A percentile compares a stretch with the other conserved stretches of the same genome.
Evolutionary conservation across 92 coral and sea anemone species (phyloP).

Genomic region (Epizoanthus stellaris): DNA sequence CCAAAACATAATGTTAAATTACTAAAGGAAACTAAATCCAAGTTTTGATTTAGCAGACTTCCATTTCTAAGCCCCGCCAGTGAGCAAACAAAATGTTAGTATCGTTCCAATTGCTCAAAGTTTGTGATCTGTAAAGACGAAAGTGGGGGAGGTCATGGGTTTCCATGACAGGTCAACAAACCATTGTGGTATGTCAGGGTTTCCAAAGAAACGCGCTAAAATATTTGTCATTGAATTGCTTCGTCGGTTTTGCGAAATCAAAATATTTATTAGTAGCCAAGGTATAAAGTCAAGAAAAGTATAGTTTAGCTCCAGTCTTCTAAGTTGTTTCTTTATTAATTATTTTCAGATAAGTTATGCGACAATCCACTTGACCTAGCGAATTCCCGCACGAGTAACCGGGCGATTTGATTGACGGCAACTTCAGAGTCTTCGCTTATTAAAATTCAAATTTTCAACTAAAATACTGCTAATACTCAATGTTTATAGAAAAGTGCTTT

Average conservation of each 20-base stretch:
- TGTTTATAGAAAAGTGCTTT: slow-evolving; percentile 48
- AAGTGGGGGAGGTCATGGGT: neutral
- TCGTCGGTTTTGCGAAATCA: slow-evolving; percentile 7
- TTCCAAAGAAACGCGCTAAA: slow-evolving; percentile 34
- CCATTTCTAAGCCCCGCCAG: neutral
- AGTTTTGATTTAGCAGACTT: neutral
- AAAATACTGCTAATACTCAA: slow-evolving; percentile 47
- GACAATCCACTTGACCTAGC: slow-evolving; percentile 34
- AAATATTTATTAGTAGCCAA: neutral
- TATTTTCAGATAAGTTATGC: neutral
- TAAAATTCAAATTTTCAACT: slow-evolving; percentile 21
- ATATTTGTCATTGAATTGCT: neutral
- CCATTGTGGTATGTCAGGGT: slow-evolving; percentile 26
- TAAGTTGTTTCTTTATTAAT: neutral
- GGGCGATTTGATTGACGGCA: slow-evolving; percentile 21
- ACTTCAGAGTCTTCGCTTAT: slow-evolving; percentile 23
- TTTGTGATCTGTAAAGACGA: neutral
- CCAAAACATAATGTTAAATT: slow-evolving; percentile 5
- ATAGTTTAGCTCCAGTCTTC: neutral
- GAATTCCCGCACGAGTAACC: slow-evolving; percentile 33
- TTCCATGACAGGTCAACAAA: slow-evolving; percentile 41
- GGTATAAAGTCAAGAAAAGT: neutral
- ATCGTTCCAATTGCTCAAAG: neutral
- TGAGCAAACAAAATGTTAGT: neutral
- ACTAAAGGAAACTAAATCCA: neutral